Evolutionary conservation across 2,113 vertebrate genomes (phyloP), one percentile per base, ranked within the genome.

Genomic region (Recurvirostra avosetta): DNA sequence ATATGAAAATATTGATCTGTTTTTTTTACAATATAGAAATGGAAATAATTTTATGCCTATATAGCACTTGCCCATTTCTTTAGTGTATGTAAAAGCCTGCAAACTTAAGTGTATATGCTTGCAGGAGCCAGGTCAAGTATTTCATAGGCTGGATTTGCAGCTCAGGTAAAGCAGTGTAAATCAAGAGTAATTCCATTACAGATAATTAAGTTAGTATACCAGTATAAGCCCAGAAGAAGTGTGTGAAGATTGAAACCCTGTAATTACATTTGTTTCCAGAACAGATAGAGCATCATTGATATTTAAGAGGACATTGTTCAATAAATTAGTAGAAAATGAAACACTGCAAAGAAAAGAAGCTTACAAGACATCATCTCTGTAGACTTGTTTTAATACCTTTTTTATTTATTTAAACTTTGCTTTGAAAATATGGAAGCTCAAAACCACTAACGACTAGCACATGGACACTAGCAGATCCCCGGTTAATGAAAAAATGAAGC

Each of bases 201-300:
- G 36, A 25, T 74, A 89, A 89, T 91, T 90, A 74, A 80, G 41
- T 95, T 94, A 96, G 61, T 92, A 81, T 15, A 25, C 73, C 70
- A 92, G 70, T 95, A 52, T 49, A 91, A 97, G 61, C 47, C 76
- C 0, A 0, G 63, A 94, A 96, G 78, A 93, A 92, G 32, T 36
- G n/a, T 88, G 67, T 91, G 92, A 96, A 75, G 79, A 81, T 61
- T 86, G 92, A 95, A 84, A 4, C 40, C 82, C 90, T 88, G 71
- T 96, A 96, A 98, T 96, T 97, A 45, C 40, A 92, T 96, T 93
- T 95, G 68, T 96, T 96, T 96, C 82, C 83, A 96, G 93, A 95
- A 87, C 47, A 96, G 90, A 92, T 62, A 95, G 47, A 96, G 21
- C 41, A 91, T 90, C 62, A 92, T 59, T 0, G 13, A 85, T 90